Percentiles rank a stretch among this genome's conserved stretches.
Conservation (phyloP, 2,113 vertebrate species). For the Notarius quadriscutis region DNA sequence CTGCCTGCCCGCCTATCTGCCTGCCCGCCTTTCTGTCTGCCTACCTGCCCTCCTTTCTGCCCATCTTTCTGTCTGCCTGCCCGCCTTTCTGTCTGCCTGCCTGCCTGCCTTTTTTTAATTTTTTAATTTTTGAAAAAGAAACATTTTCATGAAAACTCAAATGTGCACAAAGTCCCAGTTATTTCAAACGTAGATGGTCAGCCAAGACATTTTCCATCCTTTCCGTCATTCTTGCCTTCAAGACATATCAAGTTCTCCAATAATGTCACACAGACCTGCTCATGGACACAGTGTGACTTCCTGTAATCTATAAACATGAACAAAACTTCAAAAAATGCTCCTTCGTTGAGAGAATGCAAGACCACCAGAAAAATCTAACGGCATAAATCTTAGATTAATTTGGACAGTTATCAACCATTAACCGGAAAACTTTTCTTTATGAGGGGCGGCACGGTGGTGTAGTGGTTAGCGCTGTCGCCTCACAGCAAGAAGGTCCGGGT, state of each 20-base stretch:
- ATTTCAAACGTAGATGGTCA: background rate
- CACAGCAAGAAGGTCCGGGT: too few species aligned
- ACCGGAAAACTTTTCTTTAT: background rate
- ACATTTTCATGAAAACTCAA: background rate
- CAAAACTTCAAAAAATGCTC: background rate
- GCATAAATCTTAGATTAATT: background rate
- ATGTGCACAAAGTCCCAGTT: conserved; percentile 6
- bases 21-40: background rate
- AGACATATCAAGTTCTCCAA: background rate
- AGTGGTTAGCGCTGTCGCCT: too few species aligned
- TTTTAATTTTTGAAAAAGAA: background rate
- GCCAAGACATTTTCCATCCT: background rate
- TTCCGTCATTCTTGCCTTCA: background rate
- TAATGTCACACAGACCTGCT: background rate
- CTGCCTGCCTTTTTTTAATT: too few species aligned
- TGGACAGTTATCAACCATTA: background rate
- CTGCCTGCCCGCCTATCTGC: background rate
- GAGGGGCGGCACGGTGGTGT: too few species aligned
- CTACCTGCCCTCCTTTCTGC: background rate
- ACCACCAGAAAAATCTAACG: background rate
- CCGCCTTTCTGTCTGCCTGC: too few species aligned
- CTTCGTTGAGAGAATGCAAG: background rate
- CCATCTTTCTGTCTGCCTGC: too few species aligned
- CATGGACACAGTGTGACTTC: background rate
- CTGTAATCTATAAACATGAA: background rate